A percentile compares a stretch with the other conserved stretches of the same genome.
phyloP scores from a whole-genome alignment of 37 sponge, comb jelly and placozoan species.

The Cladorhizidae sp. region DNA sequence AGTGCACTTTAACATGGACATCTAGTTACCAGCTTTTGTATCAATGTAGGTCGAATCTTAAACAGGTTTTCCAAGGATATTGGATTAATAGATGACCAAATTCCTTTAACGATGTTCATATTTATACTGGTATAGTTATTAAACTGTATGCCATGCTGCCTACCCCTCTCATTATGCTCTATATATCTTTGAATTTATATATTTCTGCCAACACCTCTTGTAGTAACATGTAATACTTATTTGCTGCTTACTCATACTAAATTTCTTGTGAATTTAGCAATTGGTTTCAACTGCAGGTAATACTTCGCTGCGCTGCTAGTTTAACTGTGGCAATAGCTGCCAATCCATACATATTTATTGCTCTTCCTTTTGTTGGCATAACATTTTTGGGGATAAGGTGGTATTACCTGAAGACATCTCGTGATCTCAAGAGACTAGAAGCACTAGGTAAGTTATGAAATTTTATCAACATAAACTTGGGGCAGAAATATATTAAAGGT shows the following conservation, averaged over 20 bases:
- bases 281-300: constrained; percentile 46
- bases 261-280: background rate
- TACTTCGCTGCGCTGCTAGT: constrained; percentile 52
- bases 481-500: background rate
- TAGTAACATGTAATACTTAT: background rate
- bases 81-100: constrained; percentile 69
- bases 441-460: constrained; percentile 56
- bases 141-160: background rate
- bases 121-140: constrained; percentile 29
- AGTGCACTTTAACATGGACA: background rate
- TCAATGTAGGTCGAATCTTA: constrained; percentile 52
- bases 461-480: background rate
- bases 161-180: too few relatives aligned
- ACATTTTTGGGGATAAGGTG: constrained; percentile 34
- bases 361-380: constrained; percentile 20
- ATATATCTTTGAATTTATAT: too few relatives aligned
- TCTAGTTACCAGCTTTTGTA: background rate
- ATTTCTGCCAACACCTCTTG: too few relatives aligned
- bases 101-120: constrained; percentile 53
- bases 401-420: constrained; percentile 65
- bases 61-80: constrained; percentile 85
- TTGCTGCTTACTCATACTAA: background rate
- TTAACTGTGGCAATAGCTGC: constrained; percentile 48
- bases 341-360: constrained; percentile 60
- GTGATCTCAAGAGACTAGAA: constrained; percentile 80